Evolutionary conservation across 2,797 vertebrate genomes (phyloP).

Genomic region (Hydrophis major): DNA sequence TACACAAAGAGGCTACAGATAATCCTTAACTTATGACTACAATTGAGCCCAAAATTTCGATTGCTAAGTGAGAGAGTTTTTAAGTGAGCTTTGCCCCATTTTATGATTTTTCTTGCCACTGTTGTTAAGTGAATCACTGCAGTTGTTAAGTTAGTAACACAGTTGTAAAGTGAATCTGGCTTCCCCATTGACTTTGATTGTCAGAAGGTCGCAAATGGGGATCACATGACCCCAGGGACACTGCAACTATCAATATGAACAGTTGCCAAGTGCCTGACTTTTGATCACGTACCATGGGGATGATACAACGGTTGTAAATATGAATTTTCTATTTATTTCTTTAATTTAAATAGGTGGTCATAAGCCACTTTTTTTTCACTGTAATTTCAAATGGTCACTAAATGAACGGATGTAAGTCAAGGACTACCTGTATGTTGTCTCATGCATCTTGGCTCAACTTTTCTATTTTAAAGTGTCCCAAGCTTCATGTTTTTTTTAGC

Average conservation of each 20-base stretch:
- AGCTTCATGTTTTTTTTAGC: too few relatives aligned
- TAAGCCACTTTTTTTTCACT: neutral
- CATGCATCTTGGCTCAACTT: neutral
- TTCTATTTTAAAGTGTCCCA: neutral
- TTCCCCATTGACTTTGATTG: neutral
- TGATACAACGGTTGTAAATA: neutral
- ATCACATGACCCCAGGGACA: neutral
- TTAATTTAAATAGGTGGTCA: neutral
- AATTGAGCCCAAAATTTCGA: neutral
- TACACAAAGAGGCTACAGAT: neutral
- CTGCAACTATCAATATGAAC: too few relatives aligned
- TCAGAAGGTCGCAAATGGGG: neutral
- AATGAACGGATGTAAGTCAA: neutral
- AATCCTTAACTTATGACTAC: neutral
- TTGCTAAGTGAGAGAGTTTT: neutral
- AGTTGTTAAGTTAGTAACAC: neutral
- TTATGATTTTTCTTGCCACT: neutral
- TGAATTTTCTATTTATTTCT: neutral
- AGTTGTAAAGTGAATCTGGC: neutral
- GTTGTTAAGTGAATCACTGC: neutral
- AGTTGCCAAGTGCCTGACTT: neutral
- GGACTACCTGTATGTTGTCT: neutral
- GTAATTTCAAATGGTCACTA: neutral
- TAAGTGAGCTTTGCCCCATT: neutral
- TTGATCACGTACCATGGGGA: neutral